Base-by-base conservation (phyloP, 2,797 vertebrate species). In the Gymnodraco acuticeps region DNA sequence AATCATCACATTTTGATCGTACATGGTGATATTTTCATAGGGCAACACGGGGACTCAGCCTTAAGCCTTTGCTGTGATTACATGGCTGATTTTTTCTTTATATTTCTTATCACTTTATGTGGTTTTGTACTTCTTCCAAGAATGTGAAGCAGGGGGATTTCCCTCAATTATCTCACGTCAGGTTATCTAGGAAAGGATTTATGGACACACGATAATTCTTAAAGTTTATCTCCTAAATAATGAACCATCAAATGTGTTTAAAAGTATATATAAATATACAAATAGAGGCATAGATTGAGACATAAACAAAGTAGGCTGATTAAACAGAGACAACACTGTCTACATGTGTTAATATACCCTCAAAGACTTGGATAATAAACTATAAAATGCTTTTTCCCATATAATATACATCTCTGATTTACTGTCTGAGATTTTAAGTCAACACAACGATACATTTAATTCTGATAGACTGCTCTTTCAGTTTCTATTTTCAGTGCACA, bases 131-230 rank as follows among this genome's bases (percentile, higher is more conserved):
- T 7, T 63, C 68, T 78, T 77, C 66, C 60, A 65, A 52, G 55
- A 75, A 64, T 59, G 70, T 42, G 47, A 81, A 70, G 83, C 69
- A 67, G 69, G 48, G 72, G 55, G 55, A 70, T 82, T 81, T 85
- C 27, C 58, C 63, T 55, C 13, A 19, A 9, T 81, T 66, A 82
- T 79, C 65, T 75, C 53, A 55, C 52, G 47, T 70, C 11, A 62
- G 73, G 73, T 75, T 75, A 75, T 85, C 65, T 17, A 16, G 10
- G 12, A 41, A 27, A 27, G 4, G 27, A 27, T 27, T 27, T 27
- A 27, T 27, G 27, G 27, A 27, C 27, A 27, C 27, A 27, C 27
- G 75, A 67, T 27, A 52, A 31, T 53, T 33, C 19, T 15, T 50
- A 2, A 9, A 2, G 15, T 56, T 56, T 74, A 52, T 43, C 16